phyloP scores from a whole-genome alignment of 2,888 invertebrate genomes.

The Spisula solida region DNA sequence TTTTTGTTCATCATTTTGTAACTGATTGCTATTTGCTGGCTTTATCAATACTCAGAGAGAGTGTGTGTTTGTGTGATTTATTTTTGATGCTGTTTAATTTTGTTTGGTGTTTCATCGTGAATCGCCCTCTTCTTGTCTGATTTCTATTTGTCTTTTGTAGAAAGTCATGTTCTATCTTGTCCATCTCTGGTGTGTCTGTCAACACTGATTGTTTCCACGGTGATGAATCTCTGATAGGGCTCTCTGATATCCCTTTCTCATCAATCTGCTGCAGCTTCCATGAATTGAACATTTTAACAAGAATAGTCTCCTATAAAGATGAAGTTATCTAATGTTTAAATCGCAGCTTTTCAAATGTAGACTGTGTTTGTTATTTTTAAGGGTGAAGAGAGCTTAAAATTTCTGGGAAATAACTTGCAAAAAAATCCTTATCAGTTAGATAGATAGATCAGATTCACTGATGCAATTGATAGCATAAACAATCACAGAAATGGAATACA shows the following conservation, averaged over 20 bases:
- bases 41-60: background rate
- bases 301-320: background rate
- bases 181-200: conserved; percentile 41
- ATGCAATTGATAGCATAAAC: conserved; percentile 21
- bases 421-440: background rate
- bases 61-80: background rate
- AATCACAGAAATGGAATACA: background rate
- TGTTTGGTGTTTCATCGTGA: background rate
- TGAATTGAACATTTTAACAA: background rate
- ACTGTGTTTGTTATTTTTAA: background rate
- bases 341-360: background rate
- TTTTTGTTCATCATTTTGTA: conserved; percentile 3
- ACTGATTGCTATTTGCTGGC: background rate
- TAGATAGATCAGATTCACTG: background rate
- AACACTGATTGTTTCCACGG: conserved; percentile 30
- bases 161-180: conserved; percentile 50
- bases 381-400: background rate
- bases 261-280: background rate
- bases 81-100: background rate
- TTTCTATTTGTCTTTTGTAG: conserved; percentile 12
- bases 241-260: conserved; percentile 5
- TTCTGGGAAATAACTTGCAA: background rate
- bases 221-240: conserved; percentile 36
- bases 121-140: conserved; percentile 5
- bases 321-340: conserved; percentile 20